phyloP scores from a whole-genome alignment of 2,888 invertebrate genomes.

The Ornithoptera alexandrae region DNA sequence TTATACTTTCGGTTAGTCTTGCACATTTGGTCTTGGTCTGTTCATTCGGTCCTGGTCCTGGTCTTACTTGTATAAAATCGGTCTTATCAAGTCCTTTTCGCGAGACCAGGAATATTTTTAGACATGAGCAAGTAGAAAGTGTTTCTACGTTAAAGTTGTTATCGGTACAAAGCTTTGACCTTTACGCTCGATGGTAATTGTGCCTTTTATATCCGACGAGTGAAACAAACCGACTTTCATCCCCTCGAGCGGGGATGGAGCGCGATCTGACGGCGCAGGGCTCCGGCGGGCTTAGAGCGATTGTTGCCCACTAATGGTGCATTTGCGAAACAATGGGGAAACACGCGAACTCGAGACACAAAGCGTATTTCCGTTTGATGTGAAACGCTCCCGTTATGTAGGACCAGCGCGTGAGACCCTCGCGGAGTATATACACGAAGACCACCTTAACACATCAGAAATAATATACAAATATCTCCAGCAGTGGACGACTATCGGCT shows the following conservation, averaged over 20 bases:
- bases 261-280: constrained; percentile 64
- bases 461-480: too few relatives aligned
- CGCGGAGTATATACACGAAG: too few relatives aligned
- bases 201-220: constrained; percentile 30
- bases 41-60: too few relatives aligned
- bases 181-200: constrained; percentile 26
- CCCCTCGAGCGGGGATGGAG: constrained; percentile 59
- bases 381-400: constrained; percentile 55
- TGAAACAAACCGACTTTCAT: constrained; percentile 39
- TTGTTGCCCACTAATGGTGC: constrained; percentile 71
- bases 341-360: constrained; percentile 60
- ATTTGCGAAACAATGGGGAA: constrained; percentile 67
- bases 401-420: constrained; percentile 32
- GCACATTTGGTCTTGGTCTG: too few relatives aligned
- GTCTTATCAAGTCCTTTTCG: too few relatives aligned
- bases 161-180: constrained; percentile 17
- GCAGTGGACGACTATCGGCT: too few relatives aligned
- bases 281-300: constrained; percentile 61
- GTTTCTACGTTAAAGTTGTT: constrained; percentile 13
- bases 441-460: too few relatives aligned
- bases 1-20: too few relatives aligned
- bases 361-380: constrained; percentile 70
- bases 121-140: background rate
- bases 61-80: too few relatives aligned
- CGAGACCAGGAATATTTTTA: too few relatives aligned